Conservation (phyloP, 2,888 invertebrate genomes). For the Athalia rosae region DNA sequence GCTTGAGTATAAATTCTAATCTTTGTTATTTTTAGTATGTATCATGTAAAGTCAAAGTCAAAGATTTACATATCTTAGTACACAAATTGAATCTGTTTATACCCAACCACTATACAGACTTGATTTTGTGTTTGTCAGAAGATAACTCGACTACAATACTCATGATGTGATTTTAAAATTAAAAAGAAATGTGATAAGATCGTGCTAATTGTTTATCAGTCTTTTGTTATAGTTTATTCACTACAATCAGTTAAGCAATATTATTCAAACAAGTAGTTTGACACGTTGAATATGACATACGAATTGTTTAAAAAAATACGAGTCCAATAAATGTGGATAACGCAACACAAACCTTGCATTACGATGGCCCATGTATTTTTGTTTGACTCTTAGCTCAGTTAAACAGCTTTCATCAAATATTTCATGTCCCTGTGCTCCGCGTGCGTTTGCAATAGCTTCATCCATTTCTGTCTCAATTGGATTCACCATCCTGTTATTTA, state of each 20-base stretch:
- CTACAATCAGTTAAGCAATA: slow-evolving; percentile 11
- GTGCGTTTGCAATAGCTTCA: slow-evolving; percentile 65
- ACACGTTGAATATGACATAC: background rate
- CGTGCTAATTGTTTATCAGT: background rate
- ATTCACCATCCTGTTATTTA: slow-evolving; percentile 66
- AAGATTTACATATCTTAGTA: background rate
- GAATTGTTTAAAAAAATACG: slow-evolving; percentile 24
- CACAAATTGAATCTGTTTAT: background rate
- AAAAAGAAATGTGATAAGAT: background rate
- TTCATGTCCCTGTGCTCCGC: slow-evolving; percentile 60
- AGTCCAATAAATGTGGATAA: slow-evolving; percentile 37
- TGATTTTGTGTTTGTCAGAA: background rate
- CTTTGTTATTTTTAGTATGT: slow-evolving; percentile 15
- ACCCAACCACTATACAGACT: background rate
- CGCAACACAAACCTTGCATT: slow-evolving; percentile 79
- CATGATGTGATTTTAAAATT: background rate
- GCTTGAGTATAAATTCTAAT: background rate
- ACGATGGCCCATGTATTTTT: slow-evolving; percentile 85
- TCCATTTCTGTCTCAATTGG: slow-evolving; percentile 69
- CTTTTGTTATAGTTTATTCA: slow-evolving; percentile 33
- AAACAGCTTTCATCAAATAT: slow-evolving; percentile 60
- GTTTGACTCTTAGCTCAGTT: slow-evolving; percentile 77
- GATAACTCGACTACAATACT: background rate
- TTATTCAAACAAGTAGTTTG: slow-evolving; percentile 1
- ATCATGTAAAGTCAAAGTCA: background rate